Percentiles rank a stretch among this genome's conserved stretches.
These are phyloP conservation scores for Onthophagus sagittarius DNA, from an alignment of 2,888 invertebrate genomes.

Conservation along the genomic window DNA sequence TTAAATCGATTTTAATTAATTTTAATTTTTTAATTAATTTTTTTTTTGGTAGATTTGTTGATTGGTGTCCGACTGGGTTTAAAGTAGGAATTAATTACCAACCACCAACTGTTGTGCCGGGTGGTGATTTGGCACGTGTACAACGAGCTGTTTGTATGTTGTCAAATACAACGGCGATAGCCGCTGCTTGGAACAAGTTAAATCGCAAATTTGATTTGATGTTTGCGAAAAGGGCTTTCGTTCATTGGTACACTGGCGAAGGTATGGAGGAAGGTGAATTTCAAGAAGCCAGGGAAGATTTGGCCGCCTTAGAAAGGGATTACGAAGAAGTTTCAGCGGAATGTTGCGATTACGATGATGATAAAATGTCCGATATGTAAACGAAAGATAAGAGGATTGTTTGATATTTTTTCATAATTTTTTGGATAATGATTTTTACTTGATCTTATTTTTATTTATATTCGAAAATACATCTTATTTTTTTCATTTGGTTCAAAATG, in stretches of 20 bases:
- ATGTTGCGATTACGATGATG: constrained; percentile 22
- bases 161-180: constrained; percentile 88
- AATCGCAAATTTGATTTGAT: constrained; percentile 93
- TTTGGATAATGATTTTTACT: neutral
- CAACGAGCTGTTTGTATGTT: constrained; percentile 86
- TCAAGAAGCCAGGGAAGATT: constrained; percentile 74
- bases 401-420: neutral
- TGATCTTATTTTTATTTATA: constrained; percentile 1
- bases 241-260: constrained; percentile 82
- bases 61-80: constrained; percentile 93
- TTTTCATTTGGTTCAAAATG: neutral
- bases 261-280: constrained; percentile 85
- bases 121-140: constrained; percentile 76
- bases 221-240: constrained; percentile 90
- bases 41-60: too few species aligned
- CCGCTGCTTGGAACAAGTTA: constrained; percentile 84
- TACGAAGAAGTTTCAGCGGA: constrained; percentile 73
- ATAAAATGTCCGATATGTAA: constrained; percentile 26
- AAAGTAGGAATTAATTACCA: constrained; percentile 65
- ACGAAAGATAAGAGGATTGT: constrained; percentile 6
- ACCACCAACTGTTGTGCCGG: constrained; percentile 72
- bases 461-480: neutral
- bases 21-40: too few species aligned
- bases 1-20: too few species aligned
- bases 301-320: constrained; percentile 69